Evolutionary conservation across 1,140 invertebrate genomes (phyloP), one percentile per base, ranked within the genome.

Genomic region (Halotydeus destructor): DNA sequence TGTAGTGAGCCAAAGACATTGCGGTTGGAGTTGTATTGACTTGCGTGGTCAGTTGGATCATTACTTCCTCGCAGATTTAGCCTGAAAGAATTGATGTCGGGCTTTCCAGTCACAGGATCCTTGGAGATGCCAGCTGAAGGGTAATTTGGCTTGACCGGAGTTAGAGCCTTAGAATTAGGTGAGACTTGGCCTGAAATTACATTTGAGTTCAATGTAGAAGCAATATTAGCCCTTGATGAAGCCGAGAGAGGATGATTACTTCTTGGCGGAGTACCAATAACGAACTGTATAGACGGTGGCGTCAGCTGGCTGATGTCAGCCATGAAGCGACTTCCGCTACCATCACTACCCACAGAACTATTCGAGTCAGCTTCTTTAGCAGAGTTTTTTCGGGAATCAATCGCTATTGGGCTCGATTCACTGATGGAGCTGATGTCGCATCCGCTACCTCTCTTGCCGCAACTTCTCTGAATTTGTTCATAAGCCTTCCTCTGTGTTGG

Each of bases 401-500:
- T n/a, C n/a, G n/a, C n/a, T n/a, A n/a, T n/a, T n/a, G n/a, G n/a
- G n/a, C n/a, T n/a, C n/a, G n/a, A n/a, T n/a, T n/a, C n/a, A n/a
- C n/a, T n/a, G n/a, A n/a, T n/a, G n/a, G n/a, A n/a, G n/a, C n/a
- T n/a, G n/a, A n/a, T n/a, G n/a, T n/a, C n/a, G n/a, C n/a, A n/a
- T n/a, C n/a, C n/a, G n/a, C n/a, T n/a, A n/a, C 14, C 16, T 30
- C 27, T 44, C 0, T 38, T 42, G 11, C 38, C 44, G 30, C 18
- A 33, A 27, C 46, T 48, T 30, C 44, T 47, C 18, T 50, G 46
- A 9, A 53, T 52, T 23, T 47, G 42, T 14, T 49, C 46, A 30
- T 45, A 53, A 18, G 48, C 47, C 11, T 48, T 43, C 24, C 44
- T 48, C 14, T 52, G 52, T 4, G 45, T 44, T 5, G 52, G 50